These are phyloP conservation scores for Hydrozoanthus gracilis DNA, from an alignment of 92 coral and sea anemone species.

Conservation along the genomic window DNA sequence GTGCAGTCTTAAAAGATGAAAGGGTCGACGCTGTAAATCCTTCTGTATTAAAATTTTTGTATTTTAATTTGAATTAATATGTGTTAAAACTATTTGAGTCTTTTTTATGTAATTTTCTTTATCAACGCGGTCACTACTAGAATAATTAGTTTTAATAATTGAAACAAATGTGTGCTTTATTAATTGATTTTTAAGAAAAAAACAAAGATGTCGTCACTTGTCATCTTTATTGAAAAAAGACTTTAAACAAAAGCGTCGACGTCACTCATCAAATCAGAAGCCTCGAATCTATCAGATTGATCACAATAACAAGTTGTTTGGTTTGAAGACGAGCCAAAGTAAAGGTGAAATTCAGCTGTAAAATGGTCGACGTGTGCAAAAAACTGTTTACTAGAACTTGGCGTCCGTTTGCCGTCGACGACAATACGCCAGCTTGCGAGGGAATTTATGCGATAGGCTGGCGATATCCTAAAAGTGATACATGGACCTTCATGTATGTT, in stretches of 20 bases:
- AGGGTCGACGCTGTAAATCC: too few species aligned
- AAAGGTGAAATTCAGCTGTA: not conserved
- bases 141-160: too few species aligned
- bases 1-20: too few species aligned
- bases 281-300: not conserved
- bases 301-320: not conserved
- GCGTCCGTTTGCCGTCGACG: constrained; percentile 31
- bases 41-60: too few species aligned
- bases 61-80: too few species aligned
- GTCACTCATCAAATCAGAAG: not conserved
- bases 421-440: constrained; percentile 37
- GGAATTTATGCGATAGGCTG: constrained; percentile 47
- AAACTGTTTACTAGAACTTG: constrained; percentile 45
- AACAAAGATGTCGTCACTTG: too few species aligned
- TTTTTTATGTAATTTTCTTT: too few species aligned
- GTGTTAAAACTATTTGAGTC: too few species aligned
- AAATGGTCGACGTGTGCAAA: constrained; percentile 46
- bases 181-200: too few species aligned
- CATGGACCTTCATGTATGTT: constrained; percentile 42
- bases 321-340: constrained; percentile 9
- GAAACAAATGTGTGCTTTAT: too few species aligned
- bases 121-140: too few species aligned
- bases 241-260: not conserved
- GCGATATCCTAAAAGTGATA: constrained; percentile 32
- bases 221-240: too few species aligned